Conservation (phyloP, 1,140 invertebrate genomes). For the Drosophila aff. region DNA sequence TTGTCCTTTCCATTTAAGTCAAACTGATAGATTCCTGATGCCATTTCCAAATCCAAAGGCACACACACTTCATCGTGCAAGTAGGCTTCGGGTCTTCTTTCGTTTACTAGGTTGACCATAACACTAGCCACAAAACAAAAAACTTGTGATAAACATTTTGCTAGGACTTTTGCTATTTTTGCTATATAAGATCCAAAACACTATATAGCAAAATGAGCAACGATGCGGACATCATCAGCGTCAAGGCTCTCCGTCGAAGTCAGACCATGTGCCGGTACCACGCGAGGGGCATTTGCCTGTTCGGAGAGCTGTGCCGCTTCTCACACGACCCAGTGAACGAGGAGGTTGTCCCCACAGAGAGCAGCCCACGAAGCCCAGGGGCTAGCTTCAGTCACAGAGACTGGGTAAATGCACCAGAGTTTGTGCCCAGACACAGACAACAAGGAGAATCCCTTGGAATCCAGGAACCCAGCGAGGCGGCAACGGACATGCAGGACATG, state of each 20-base stretch:
- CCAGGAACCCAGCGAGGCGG: constrained; percentile 11
- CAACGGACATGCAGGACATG: neutral
- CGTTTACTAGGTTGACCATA: constrained; percentile 1
- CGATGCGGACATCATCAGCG: constrained; percentile 38
- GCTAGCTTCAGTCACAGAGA: constrained; percentile 24
- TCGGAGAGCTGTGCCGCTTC: constrained; percentile 88
- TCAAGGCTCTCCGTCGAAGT: constrained; percentile 55
- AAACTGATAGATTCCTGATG: too few relatives aligned
- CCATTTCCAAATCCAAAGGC: too few relatives aligned
- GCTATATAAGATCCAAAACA: constrained; percentile 29
- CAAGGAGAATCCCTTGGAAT: constrained; percentile 2
- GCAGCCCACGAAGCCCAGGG: constrained; percentile 3
- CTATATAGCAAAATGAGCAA: constrained; percentile 62
- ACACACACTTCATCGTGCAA: too few relatives aligned
- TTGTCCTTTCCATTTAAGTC: too few relatives aligned
- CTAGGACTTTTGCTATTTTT: constrained; percentile 17
- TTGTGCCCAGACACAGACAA: constrained; percentile 75
- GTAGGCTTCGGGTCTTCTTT: too few relatives aligned
- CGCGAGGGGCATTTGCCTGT: constrained; percentile 86
- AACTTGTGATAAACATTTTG: constrained; percentile 39
- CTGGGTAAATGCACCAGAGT: constrained; percentile 78
- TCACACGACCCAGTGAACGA: constrained; percentile 86
- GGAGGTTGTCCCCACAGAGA: constrained; percentile 8
- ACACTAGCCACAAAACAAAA: constrained; percentile 23
- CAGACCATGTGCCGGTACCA: constrained; percentile 78